Percentiles rank a stretch among this genome's conserved stretches.
phyloP scores from a whole-genome alignment of 1,140 invertebrate genomes.

The Heliconius hewitsoni region DNA sequence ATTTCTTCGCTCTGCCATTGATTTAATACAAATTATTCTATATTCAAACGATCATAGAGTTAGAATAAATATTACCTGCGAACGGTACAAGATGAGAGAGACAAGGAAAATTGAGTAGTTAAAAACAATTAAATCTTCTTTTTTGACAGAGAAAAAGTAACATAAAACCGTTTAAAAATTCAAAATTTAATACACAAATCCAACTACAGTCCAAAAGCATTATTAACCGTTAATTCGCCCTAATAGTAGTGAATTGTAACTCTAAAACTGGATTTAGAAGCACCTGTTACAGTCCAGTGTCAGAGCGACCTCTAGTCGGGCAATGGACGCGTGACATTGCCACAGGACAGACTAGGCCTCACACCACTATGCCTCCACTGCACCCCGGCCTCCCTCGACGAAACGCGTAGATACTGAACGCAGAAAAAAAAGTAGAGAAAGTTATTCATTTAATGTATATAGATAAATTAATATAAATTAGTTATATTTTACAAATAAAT shows the following conservation, averaged over 20 bases:
- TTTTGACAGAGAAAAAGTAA: not conserved
- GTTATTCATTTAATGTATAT: too few relatives aligned
- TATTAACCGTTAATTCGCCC: not conserved
- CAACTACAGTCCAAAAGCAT: not conserved
- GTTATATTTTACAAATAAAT: too few relatives aligned
- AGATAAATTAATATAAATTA: too few relatives aligned
- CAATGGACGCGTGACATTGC: conserved; percentile 67
- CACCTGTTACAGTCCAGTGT: conserved; percentile 27
- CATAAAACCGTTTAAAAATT: too few relatives aligned
- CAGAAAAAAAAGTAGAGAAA: not conserved
- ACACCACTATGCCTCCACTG: conserved; percentile 46
- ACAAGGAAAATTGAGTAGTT: not conserved
- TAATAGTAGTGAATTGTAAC: not conserved
- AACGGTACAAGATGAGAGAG: too few relatives aligned
- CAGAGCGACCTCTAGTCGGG: conserved; percentile 56
- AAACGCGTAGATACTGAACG: not conserved
- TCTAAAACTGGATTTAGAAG: conserved; percentile 13
- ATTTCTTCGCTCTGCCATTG: too few relatives aligned
- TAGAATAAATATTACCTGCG: too few relatives aligned
- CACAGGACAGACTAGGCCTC: conserved; percentile 50
- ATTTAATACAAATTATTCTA: too few relatives aligned
- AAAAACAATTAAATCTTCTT: not conserved
- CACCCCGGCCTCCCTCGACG: conserved; percentile 28
- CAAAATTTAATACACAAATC: too few relatives aligned
- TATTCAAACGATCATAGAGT: too few relatives aligned